Conservation (phyloP, 2,888 invertebrate species). For the Lithophane ornitopus region DNA sequence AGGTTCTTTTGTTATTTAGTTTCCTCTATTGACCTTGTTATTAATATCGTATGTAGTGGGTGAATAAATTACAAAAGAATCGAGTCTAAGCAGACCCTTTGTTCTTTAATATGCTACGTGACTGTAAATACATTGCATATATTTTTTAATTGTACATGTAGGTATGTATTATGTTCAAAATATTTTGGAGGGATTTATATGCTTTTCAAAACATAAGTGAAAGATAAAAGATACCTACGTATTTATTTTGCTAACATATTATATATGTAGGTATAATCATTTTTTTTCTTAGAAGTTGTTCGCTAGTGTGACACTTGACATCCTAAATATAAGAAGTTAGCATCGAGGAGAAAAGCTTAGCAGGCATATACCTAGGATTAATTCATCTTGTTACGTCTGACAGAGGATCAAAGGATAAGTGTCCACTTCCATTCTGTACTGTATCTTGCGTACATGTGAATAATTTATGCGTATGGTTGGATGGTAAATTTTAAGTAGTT, state of each 20-base stretch:
- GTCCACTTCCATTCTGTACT: constrained; percentile 35
- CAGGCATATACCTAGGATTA: constrained; percentile 46
- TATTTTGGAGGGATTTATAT: neutral
- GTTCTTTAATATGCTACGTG: neutral
- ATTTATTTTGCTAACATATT: no score
- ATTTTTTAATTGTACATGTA: neutral
- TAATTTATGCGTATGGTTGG: constrained; percentile 11
- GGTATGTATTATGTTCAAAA: neutral
- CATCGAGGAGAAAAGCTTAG: constrained; percentile 44
- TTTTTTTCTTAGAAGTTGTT: neutral
- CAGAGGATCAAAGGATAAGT: constrained; percentile 52
- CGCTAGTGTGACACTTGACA: neutral
- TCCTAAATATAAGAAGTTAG: constrained; percentile 11
- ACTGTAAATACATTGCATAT: neutral
- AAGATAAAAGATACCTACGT: no score
- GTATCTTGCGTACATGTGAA: constrained; percentile 20
- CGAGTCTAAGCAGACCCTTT: neutral
- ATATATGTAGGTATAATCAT: no score
- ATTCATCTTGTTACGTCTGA: constrained; percentile 43
- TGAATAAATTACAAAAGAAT: neutral
- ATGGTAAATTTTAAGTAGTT: neutral
- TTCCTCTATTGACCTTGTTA: neutral
- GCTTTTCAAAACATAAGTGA: neutral
- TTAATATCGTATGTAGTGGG: neutral
- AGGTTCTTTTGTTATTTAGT: neutral